phyloP scores from a whole-genome alignment of 2,113 vertebrate genomes.

The Hepsetus odoe region DNA sequence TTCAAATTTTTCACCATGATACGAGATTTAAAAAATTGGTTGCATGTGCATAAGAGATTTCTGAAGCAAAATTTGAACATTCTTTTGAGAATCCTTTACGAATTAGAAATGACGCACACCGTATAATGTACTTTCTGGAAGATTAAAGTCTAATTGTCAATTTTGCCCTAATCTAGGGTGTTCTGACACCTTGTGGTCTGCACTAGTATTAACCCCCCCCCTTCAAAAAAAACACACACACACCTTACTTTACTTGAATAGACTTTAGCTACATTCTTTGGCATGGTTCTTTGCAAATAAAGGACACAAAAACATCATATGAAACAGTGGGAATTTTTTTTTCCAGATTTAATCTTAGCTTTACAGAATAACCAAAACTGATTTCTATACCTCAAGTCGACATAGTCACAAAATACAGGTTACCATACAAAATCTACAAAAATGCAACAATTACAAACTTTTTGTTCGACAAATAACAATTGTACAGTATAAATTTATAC shows the following conservation, averaged over 20 bases:
- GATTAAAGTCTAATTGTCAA: not conserved
- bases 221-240: too few species aligned
- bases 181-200: constrained; percentile 1
- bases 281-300: not conserved
- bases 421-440: constrained; percentile 82
- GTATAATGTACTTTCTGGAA: not conserved
- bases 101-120: not conserved
- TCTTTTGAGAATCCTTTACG: not conserved
- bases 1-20: not conserved
- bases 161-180: not conserved
- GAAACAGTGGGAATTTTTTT: constrained; percentile 1
- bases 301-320: not conserved
- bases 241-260: not conserved
- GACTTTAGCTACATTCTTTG: not conserved
- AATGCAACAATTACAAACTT: constrained; percentile 79
- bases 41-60: too few species aligned
- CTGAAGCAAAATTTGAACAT: too few species aligned
- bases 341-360: constrained; percentile 71
- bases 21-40: too few species aligned
- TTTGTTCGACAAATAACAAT: constrained; percentile 76
- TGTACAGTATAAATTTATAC: constrained; percentile 79
- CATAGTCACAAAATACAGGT: constrained; percentile 75
- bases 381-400: constrained; percentile 69
- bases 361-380: constrained; percentile 67
- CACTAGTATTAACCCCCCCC: not conserved